Base-by-base conservation (phyloP, 2,797 vertebrate species). In the Siniperca undulata region DNA sequence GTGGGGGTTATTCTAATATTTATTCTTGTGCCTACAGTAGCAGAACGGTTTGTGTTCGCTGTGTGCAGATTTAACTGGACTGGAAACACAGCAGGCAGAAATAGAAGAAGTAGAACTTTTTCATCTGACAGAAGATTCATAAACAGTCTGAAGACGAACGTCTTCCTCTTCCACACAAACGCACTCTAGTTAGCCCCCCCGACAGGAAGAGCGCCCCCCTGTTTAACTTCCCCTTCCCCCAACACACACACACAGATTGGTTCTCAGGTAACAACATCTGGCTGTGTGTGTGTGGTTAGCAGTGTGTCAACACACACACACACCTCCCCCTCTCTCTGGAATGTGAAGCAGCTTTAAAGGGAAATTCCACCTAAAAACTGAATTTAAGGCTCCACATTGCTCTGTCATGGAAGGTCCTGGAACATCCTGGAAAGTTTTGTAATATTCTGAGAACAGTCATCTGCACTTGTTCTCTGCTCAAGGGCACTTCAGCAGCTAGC, bases 211-310 rank as follows among this genome's bases (percentile, higher is more conserved):
- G 56, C 3, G 36, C 12, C 59, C 55, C 55, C 64, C 65, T 65
- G 24, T 83, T 77, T 52, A 60, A 24, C n/a, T 42, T 65, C 80
- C 73, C 66, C 30, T 65, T 40, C 81, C 73, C 71, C 78, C 44
- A 30, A 17, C 16, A 70, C 24, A 48, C 68, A 70, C 61, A 75
- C 14, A 69, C 61, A 74, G 9, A 81, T 55, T 69, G 70, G 77
- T 80, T 75, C 70, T 58, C 80, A 85, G 76, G 83, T 83, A 86
- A 81, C 62, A 89, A 77, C 77, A 88, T 81, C 80, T 88, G 87
- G 71, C 48, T 86, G 40, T 74, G 65, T 65, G 73, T 77, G 69
- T 78, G 75, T 73, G 74, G 64, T 58, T 70, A 61, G 44, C 22
- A 14, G 48, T 80, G 67, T 56, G 65, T 48, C 50, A 52, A 42